Evolutionary conservation across 1,140 invertebrate genomes (phyloP), one percentile per base, ranked within the genome.

Genomic region (Drusus annulatus): DNA sequence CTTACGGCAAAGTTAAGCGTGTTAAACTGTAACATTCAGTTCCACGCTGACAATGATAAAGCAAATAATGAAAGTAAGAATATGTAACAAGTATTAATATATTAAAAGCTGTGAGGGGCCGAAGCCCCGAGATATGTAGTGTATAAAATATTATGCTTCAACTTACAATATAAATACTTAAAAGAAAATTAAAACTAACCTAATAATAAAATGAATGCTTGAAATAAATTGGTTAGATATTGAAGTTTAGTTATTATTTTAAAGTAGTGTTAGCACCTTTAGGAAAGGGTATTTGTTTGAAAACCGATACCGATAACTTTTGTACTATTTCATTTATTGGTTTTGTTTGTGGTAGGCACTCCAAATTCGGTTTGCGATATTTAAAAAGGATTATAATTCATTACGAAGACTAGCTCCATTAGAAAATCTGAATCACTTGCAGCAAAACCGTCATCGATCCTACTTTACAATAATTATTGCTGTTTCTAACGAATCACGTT

Each of bases 201-300:
- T 60, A 21, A 60, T 23, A 6, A 60, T 13, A 60, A 60, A 60
- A 45, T 23, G 56, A 60, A 60, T 60, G 56, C 17, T 21, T 60
- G 0, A 23, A 60, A 60, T 60, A 23, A 60, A 60, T 15, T 13
- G 56, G 56, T 60, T 60, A 60, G 13, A 60, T 60, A 60, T 60
- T 58, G 54, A 21, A 21, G 17, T 60, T 17, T 45, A 13, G 8
- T 21, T 21, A 60, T 65, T 65, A 21, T 69, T 28, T 28, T 69
- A 63, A 21, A 16, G 21, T n/a, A 75, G 19, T 58, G 16, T 75
- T 74, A 75, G 71, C 71, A 75, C 71, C 71, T 75, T 71, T 71
- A 17, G 50, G 51, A 51, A 19, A 45, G 45, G 68, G 15, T 71
- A 71, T 50, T 71, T 31, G 50, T 71, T 71, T 51, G 7, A 8